Conservation (phyloP, 2,888 invertebrate genomes). For the Pollenia griseotomentosa region DNA sequence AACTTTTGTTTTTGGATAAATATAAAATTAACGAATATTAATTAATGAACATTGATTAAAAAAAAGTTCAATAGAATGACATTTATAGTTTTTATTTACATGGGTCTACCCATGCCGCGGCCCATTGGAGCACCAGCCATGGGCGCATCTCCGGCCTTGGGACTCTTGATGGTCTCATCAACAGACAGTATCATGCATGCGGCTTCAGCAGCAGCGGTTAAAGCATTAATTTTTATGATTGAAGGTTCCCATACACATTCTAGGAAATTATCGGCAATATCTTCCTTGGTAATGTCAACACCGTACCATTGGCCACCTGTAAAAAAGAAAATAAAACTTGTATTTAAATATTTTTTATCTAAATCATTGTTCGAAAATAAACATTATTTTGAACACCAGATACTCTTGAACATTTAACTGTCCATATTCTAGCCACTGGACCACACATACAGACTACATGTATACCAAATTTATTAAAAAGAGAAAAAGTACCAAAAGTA, state of each 20-base stretch:
- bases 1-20: slow-evolving; percentile 6
- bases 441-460: no score
- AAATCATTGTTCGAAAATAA: not conserved
- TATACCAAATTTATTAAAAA: no score
- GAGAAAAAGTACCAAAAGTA: no score
- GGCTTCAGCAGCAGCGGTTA: slow-evolving; percentile 98
- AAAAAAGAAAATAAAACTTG: slow-evolving; percentile 63
- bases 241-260: slow-evolving; percentile 99
- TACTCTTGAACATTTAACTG: no score
- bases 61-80: slow-evolving; percentile 65
- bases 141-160: slow-evolving; percentile 85
- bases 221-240: slow-evolving; percentile 97
- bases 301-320: slow-evolving; percentile 95
- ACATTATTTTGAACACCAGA: no score
- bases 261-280: slow-evolving; percentile 96
- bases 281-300: slow-evolving; percentile 96
- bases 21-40: slow-evolving; percentile 41
- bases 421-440: no score
- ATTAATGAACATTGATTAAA: slow-evolving; percentile 71
- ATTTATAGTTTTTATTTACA: slow-evolving; percentile 81
- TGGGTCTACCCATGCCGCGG: slow-evolving; percentile 91
- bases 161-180: slow-evolving; percentile 99
- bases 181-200: slow-evolving; percentile 97
- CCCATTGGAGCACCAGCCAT: slow-evolving; percentile 86
- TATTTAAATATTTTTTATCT: not conserved